Evolutionary conservation across 2,797 vertebrate genomes (phyloP).

Genomic region (Thaleichthys pacificus): DNA sequence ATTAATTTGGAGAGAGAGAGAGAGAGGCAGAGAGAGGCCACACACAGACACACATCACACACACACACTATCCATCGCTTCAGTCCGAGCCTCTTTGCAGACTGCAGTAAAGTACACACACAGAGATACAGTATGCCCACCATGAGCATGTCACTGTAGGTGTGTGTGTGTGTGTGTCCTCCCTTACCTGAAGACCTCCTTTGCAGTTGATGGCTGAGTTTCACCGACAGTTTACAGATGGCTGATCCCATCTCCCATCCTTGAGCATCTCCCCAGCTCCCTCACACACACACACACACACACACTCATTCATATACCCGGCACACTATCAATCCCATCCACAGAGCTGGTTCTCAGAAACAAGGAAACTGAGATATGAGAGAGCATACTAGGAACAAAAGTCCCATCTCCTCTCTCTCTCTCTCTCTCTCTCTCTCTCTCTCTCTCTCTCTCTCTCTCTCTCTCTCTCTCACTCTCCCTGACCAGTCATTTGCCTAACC

Average conservation of each 20-base stretch:
- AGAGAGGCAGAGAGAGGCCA: slow-evolving; percentile 3
- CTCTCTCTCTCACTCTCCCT: slow-evolving; percentile 22
- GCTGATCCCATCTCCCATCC: slow-evolving; percentile 79
- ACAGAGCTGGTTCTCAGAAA: no score
- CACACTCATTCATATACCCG: slow-evolving; percentile 16
- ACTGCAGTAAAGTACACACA: background rate
- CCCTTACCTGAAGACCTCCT: slow-evolving; percentile 73
- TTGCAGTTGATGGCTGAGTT: slow-evolving; percentile 79
- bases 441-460: slow-evolving; percentile 13
- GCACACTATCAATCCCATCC: background rate
- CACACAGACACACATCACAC: slow-evolving; percentile 11
- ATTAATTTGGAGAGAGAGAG: background rate
- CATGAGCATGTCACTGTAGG: background rate
- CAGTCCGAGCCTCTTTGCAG: background rate
- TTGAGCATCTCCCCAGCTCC: slow-evolving; percentile 12
- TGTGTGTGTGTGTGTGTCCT: slow-evolving; percentile 14
- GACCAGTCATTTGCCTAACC: slow-evolving; percentile 39
- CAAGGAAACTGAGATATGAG: background rate
- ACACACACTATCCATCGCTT: background rate
- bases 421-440: background rate
- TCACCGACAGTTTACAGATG: slow-evolving; percentile 80
- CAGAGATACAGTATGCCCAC: background rate
- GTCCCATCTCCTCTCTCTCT: slow-evolving; percentile 20
- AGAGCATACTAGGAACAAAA: slow-evolving; percentile 30
- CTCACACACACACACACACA: slow-evolving; percentile 17